Evolutionary conservation across 1,140 invertebrate genomes (phyloP).

Genomic region (Apis mellifera): Amel_HAv3.1 CM009932.2:10962501-10963000

Average conservation of each 20-base stretch:
- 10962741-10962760: slow-evolving; percentile 66
- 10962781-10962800: slow-evolving; percentile 80
- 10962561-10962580: slow-evolving; percentile 77
- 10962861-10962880: slow-evolving; percentile 70
- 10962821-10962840: slow-evolving; percentile 72
- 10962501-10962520: slow-evolving; percentile 58
- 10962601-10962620: slow-evolving; percentile 64
- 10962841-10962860: slow-evolving; percentile 76
- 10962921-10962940: slow-evolving; percentile 80
- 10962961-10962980: not conserved
- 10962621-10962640: slow-evolving; percentile 9
- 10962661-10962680: slow-evolving; percentile 76
- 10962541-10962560: slow-evolving; percentile 81
- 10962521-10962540: slow-evolving; percentile 75
- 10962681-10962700: slow-evolving; percentile 63
- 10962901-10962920: slow-evolving; percentile 78
- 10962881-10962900: slow-evolving; percentile 80
- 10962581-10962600: slow-evolving; percentile 76
- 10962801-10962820: slow-evolving; percentile 79
- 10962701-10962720: slow-evolving; percentile 1
- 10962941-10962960: slow-evolving; percentile 67
- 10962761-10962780: slow-evolving; percentile 81
- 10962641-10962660: not conserved
- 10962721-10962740: slow-evolving; percentile 35
- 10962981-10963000: slow-evolving; percentile 10